Percentiles rank a stretch among this genome's conserved stretches.
Evolutionary conservation across 2,113 vertebrate genomes (phyloP).

Genomic region (Marcusenius ussheri): DNA sequence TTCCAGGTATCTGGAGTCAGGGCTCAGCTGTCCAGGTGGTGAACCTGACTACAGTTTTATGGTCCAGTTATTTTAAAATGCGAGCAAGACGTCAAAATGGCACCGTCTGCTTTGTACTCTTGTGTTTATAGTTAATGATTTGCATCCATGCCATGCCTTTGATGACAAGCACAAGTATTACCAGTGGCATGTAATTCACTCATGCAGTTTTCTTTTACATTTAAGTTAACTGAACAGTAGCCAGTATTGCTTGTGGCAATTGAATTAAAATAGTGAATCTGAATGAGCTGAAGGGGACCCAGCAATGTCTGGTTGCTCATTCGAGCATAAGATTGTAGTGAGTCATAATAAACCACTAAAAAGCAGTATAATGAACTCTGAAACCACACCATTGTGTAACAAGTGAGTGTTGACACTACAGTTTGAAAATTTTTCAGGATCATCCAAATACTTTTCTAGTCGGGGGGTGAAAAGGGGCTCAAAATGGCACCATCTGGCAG

Average conservation of each 20-base stretch:
- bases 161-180: conserved; percentile 8
- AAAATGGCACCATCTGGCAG: neutral
- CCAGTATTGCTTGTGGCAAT: conserved; percentile 4
- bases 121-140: neutral
- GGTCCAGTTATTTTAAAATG: neutral
- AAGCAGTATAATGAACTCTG: neutral
- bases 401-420: neutral
- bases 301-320: neutral
- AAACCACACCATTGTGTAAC: neutral
- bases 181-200: conserved; percentile 8
- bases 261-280: neutral
- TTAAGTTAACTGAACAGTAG: conserved; percentile 6
- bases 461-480: neutral
- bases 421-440: neutral
- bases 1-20: neutral
- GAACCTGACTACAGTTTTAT: neutral
- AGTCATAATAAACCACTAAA: neutral
- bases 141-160: conserved; percentile 3
- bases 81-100: neutral
- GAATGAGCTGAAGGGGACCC: neutral
- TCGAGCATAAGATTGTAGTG: neutral
- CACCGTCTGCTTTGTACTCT: neutral
- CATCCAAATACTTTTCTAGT: neutral
- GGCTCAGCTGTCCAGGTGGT: neutral
- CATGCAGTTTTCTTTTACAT: conserved; percentile 6